A percentile compares a stretch with the other conserved stretches of the same genome.
These are phyloP conservation scores for Cynoglossus semilaevis DNA, from an alignment of 2,113 vertebrate genomes.

Conservation along the genomic window DNA sequence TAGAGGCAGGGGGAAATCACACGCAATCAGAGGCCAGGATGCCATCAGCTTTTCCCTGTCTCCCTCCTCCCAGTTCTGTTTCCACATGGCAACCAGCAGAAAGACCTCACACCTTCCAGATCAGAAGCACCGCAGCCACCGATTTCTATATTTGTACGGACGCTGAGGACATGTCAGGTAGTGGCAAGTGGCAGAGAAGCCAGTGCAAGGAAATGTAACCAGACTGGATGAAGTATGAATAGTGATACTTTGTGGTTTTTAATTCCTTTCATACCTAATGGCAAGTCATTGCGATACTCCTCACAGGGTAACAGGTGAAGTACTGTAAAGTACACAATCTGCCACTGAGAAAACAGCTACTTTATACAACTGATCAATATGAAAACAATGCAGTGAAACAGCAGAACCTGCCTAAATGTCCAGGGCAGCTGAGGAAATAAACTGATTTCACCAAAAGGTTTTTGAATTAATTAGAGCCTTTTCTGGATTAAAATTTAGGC, in stretches of 20 bases:
- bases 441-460: too few relatives aligned
- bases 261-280: slow-evolving; percentile 4
- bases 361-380: too few relatives aligned
- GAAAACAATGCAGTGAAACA: too few relatives aligned
- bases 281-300: background rate
- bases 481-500: too few relatives aligned
- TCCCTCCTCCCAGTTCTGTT: slow-evolving; percentile 12
- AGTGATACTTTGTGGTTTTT: slow-evolving; percentile 10
- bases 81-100: slow-evolving; percentile 14
- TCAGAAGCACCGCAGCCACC: slow-evolving; percentile 16
- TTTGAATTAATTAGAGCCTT: too few relatives aligned
- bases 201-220: slow-evolving; percentile 41
- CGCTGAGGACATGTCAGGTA: slow-evolving; percentile 13
- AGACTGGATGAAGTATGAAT: slow-evolving; percentile 43
- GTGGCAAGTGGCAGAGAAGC: slow-evolving; percentile 28
- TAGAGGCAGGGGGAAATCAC: slow-evolving; percentile 47
- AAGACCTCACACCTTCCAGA: slow-evolving; percentile 20
- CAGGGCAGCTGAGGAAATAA: too few relatives aligned
- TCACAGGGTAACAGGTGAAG: too few relatives aligned
- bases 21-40: slow-evolving; percentile 41
- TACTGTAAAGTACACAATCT: too few relatives aligned
- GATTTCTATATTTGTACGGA: slow-evolving; percentile 16
- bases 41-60: slow-evolving; percentile 44
- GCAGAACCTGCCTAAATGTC: too few relatives aligned
- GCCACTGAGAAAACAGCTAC: too few relatives aligned